Evolutionary conservation across 1,140 invertebrate genomes (phyloP).

Genomic region (Harlomillsia oculata): DNA sequence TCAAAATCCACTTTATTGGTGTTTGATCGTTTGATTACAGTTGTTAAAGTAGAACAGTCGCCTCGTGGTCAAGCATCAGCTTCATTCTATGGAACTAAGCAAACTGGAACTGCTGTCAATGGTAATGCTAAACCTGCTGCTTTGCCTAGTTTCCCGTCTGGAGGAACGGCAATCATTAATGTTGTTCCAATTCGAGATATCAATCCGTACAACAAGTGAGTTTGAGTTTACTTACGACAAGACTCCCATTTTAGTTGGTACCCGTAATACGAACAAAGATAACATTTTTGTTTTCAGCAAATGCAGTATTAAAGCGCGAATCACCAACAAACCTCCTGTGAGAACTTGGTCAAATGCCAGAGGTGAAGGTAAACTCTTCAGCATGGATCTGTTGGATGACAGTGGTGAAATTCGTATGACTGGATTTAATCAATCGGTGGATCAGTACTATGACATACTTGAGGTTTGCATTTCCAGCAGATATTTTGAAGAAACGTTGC

Average conservation of each 20-base stretch:
- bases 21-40: background rate
- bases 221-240: too few species aligned
- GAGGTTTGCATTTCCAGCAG: slow-evolving; percentile 52
- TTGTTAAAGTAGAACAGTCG: background rate
- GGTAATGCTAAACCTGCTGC: background rate
- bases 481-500: background rate
- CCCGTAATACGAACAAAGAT: background rate
- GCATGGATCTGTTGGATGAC: slow-evolving; percentile 83
- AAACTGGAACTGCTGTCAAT: background rate
- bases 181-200: slow-evolving; percentile 32
- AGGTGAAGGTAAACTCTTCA: slow-evolving; percentile 90
- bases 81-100: slow-evolving; percentile 7
- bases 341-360: slow-evolving; percentile 81
- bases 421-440: slow-evolving; percentile 79
- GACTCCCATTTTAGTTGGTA: background rate
- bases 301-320: slow-evolving; percentile 85
- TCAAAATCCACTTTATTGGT: slow-evolving; percentile 1
- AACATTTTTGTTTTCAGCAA: slow-evolving; percentile 42
- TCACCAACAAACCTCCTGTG: slow-evolving; percentile 71
- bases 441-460: slow-evolving; percentile 82
- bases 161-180: background rate
- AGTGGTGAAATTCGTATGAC: slow-evolving; percentile 91
- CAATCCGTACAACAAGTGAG: slow-evolving; percentile 30
- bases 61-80: background rate
- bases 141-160: background rate